Percentiles rank a stretch among this genome's conserved stretches.
Evolutionary conservation across 2,113 vertebrate species (phyloP).

Genomic region (Cavia porcellus): DNA sequence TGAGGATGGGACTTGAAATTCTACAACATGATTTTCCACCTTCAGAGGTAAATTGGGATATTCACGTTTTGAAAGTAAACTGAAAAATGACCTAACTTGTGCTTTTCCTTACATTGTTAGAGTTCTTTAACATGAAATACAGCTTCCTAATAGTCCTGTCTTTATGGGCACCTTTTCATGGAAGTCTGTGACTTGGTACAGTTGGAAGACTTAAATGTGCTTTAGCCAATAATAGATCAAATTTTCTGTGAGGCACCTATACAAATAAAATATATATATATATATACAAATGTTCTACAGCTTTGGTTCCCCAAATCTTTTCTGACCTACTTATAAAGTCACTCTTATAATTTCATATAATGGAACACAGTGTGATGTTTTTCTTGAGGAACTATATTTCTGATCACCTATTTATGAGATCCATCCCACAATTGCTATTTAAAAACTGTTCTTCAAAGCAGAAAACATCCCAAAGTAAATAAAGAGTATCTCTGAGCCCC

Average conservation of each 20-base stretch:
- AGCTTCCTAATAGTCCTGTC: not conserved
- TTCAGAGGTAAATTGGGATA: not conserved
- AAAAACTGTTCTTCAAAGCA: constrained; percentile 10
- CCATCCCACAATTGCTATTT: not conserved
- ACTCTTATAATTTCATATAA: not conserved
- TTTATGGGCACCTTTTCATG: not conserved
- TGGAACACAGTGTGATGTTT: not conserved
- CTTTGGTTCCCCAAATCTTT: not conserved
- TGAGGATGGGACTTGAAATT: not conserved
- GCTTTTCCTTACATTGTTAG: not conserved
- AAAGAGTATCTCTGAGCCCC: not conserved
- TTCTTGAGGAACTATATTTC: not conserved
- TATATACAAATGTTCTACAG: not conserved
- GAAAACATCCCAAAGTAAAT: not conserved
- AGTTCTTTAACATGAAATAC: not conserved
- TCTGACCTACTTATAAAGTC: not conserved
- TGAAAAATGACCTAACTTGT: not conserved
- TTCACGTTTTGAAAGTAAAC: constrained; percentile 40
- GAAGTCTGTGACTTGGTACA: not conserved
- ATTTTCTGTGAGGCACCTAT: not conserved
- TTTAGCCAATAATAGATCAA: constrained; percentile 4
- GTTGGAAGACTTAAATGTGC: constrained; percentile 16
- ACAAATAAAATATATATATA: constrained; percentile 18
- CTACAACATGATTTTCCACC: not conserved
- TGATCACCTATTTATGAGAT: not conserved